A percentile compares a stretch with the other conserved stretches of the same genome.
Evolutionary conservation across 2,797 vertebrate genomes (phyloP).

Genomic region (Micromesistius poutassou): DNA sequence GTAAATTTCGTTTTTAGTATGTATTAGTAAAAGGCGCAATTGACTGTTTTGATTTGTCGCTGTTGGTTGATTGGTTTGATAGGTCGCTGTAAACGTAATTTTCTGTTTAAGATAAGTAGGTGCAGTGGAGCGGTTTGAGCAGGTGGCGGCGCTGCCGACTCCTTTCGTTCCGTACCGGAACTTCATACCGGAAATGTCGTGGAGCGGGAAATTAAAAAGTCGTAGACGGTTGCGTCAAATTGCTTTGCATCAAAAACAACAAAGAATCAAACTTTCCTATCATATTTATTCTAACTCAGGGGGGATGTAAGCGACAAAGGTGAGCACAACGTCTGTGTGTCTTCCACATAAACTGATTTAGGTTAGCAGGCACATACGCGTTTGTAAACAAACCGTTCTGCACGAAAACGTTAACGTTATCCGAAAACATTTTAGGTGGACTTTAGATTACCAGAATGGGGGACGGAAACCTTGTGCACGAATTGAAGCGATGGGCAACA

Average conservation of each 20-base stretch:
- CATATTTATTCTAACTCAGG: neutral
- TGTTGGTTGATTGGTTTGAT: neutral
- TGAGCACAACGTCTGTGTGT: too few relatives aligned
- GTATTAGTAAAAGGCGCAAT: neutral
- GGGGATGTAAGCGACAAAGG: too few relatives aligned
- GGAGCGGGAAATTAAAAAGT: slow-evolving; percentile 1
- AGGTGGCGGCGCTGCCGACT: neutral
- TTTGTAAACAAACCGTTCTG: too few relatives aligned
- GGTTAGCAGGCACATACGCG: too few relatives aligned
- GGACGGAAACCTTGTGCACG: slow-evolving; percentile 61
- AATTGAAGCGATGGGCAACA: slow-evolving; percentile 73
- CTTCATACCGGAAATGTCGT: neutral
- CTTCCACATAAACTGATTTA: too few relatives aligned
- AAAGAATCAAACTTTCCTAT: neutral
- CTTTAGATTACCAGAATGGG: slow-evolving; percentile 53
- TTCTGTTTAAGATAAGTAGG: neutral
- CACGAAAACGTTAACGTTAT: too few relatives aligned
- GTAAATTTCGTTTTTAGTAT: neutral
- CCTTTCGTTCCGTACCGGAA: neutral
- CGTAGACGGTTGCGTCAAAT: neutral
- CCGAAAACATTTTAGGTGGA: too few relatives aligned
- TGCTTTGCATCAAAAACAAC: neutral
- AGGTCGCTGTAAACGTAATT: neutral
- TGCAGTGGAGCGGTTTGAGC: neutral
- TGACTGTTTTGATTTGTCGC: neutral